A percentile compares a stretch with the other conserved stretches of the same genome.
Evolutionary conservation across 2,797 vertebrate genomes (phyloP).

Genomic region (Naso thynnoides): DNA sequence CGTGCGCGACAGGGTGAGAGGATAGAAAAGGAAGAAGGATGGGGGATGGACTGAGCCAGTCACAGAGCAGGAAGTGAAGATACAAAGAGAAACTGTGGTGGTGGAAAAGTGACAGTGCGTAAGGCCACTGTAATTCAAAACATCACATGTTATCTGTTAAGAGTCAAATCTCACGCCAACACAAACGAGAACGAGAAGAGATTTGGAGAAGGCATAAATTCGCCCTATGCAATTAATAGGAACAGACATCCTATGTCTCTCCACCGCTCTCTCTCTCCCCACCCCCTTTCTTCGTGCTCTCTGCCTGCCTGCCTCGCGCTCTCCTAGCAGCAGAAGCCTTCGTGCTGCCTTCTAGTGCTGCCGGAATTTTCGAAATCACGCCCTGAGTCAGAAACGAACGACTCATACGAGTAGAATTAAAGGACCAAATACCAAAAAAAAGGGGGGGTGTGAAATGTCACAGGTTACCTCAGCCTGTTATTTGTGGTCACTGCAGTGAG

Average conservation of each 20-base stretch:
- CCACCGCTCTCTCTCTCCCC: constrained; percentile 61
- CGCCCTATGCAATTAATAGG: constrained; percentile 67
- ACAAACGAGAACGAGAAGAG: constrained; percentile 35
- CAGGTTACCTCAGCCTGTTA: no score
- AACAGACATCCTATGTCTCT: constrained; percentile 69
- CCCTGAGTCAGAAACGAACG: constrained; percentile 3
- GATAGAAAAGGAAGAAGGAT: constrained; percentile 77
- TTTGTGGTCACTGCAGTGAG: no score
- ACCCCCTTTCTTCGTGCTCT: constrained; percentile 80
- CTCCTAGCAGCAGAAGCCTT: constrained; percentile 81
- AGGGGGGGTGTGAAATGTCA: neutral
- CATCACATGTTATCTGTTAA: constrained; percentile 41
- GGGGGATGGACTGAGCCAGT: constrained; percentile 82
- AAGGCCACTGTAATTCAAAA: constrained; percentile 56
- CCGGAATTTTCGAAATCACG: constrained; percentile 35
- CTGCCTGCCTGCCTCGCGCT: constrained; percentile 77
- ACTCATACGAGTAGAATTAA: neutral
- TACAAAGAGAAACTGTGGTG: constrained; percentile 72
- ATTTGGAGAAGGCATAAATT: constrained; percentile 68
- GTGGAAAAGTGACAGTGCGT: constrained; percentile 65
- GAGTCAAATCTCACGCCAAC: constrained; percentile 55
- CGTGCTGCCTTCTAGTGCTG: constrained; percentile 38
- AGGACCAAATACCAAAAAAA: neutral
- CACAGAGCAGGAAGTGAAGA: constrained; percentile 85
- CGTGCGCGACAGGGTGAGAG: constrained; percentile 17